Evolutionary conservation across 2,888 invertebrate species (phyloP), one percentile per base, ranked within the genome.

Genomic region (Steinernema hermaphroditum): DNA sequence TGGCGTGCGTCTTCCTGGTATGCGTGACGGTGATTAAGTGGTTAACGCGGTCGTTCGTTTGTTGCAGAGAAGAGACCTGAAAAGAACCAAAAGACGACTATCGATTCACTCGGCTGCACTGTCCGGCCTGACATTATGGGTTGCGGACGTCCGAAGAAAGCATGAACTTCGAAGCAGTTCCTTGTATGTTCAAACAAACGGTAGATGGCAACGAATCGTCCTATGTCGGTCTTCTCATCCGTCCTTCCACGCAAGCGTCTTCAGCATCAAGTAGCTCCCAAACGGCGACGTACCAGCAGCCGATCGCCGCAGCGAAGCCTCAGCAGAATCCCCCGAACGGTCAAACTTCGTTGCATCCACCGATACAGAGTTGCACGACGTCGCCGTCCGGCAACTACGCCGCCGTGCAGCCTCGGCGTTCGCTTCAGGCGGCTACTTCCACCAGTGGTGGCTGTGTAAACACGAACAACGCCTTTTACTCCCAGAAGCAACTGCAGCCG

Each of bases 151-250:
- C 54, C 54, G 54, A 41, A 54, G 44, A 29, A 19, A 69, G 50
- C 69, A 81, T 81, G 80, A 79, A 74, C 68, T 78, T 81, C 49
- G 79, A 79, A 68, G 80, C 80, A 32, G 81, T 79, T 27, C 79
- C 79, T 34, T 75, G 75, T 68, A 76, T 81, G 72, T 81, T 80
- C 62, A 79, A 79, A 46, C 75, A 74, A 14, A 73, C 72, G n/a
- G 80, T 72, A 62, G 72, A 72, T 71, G 78, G 80, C 22, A 70
- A 73, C 41, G 78, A 78, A 69, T 57, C 75, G 44, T 74, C 69
- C 37, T 44, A 72, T 72, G 74, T 77, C 54, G 78, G 78, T 32
- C 75, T 80, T 32, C 69, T 78, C 44, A 80, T 78, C 57, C 74
- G 78, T 49, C 75, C 79, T 24, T 37, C 54, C 54, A 54, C 54